Conservation (phyloP, 2,888 invertebrate species). For the Diloba caeruleocephala region DNA sequence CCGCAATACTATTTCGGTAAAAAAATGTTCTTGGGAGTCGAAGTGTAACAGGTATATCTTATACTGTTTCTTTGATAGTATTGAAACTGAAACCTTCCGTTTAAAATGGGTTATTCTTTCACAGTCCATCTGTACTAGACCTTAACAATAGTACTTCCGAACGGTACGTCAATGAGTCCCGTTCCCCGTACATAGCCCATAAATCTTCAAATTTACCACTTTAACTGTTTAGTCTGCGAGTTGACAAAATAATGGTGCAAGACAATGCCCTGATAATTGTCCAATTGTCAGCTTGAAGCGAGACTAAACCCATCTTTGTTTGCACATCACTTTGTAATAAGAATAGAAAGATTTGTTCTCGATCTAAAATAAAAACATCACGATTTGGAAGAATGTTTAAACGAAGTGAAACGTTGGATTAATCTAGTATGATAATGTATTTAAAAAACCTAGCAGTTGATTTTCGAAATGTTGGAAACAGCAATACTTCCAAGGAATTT, state of each 20-base stretch:
- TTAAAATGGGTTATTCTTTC: conserved; percentile 23
- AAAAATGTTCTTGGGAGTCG: background rate
- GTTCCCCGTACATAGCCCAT: conserved; percentile 62
- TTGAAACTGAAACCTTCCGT: conserved; percentile 23
- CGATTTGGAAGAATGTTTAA: background rate
- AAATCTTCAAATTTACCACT: conserved; percentile 78
- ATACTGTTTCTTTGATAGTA: conserved; percentile 3
- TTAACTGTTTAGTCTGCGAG: conserved; percentile 70
- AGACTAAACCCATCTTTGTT: conserved; percentile 60
- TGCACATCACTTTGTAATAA: conserved; percentile 25
- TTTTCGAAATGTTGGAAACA: background rate
- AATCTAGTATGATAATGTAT: too few relatives aligned
- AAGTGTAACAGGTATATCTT: background rate
- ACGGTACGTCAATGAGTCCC: conserved; percentile 56
- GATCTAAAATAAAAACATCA: background rate
- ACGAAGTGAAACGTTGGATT: background rate
- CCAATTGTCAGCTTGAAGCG: conserved; percentile 66
- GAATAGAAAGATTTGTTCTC: conserved; percentile 4
- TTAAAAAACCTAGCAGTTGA: too few relatives aligned
- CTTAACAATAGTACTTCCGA: conserved; percentile 51
- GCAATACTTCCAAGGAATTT: background rate
- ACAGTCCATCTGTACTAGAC: conserved; percentile 14
- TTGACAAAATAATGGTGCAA: conserved; percentile 78
- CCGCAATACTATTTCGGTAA: background rate
- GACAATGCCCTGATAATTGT: conserved; percentile 73